Percentiles rank a stretch among this genome's conserved stretches.
phyloP scores from a whole-genome alignment of 2,113 vertebrate genomes.

The Gallinago jamesoni region DNA sequence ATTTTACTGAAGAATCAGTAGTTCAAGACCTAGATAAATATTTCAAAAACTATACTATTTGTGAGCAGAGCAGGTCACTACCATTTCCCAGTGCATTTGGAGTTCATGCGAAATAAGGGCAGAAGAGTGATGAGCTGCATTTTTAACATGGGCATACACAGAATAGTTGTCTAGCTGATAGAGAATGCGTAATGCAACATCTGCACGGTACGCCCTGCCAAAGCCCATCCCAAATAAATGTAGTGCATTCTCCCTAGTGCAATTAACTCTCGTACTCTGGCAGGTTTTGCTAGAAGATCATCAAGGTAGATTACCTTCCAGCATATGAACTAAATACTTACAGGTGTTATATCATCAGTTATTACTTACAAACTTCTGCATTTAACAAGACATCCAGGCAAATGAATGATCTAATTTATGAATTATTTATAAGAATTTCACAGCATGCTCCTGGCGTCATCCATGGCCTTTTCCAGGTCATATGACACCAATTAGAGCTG shows the following conservation, averaged over 20 bases:
- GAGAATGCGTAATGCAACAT: constrained; percentile 72
- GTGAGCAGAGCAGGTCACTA: constrained; percentile 52
- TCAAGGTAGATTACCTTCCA: constrained; percentile 84
- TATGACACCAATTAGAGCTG: constrained; percentile 85
- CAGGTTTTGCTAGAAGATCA: constrained; percentile 80
- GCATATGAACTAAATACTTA: constrained; percentile 83
- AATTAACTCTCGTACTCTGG: constrained; percentile 78
- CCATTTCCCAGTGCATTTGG: constrained; percentile 66
- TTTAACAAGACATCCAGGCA: constrained; percentile 79
- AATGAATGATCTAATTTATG: constrained; percentile 82
- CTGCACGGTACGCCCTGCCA: constrained; percentile 75
- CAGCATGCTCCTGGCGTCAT: constrained; percentile 81
- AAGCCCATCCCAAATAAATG: constrained; percentile 77
- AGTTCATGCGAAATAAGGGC: constrained; percentile 70
- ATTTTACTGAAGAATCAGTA: constrained; percentile 69
- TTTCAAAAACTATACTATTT: constrained; percentile 71
- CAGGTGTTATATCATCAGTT: constrained; percentile 84
- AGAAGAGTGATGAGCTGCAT: constrained; percentile 57
- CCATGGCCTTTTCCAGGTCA: constrained; percentile 84
- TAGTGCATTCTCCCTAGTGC: constrained; percentile 75
- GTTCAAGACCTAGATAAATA: constrained; percentile 73
- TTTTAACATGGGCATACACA: constrained; percentile 59
- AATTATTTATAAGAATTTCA: constrained; percentile 84
- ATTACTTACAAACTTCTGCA: constrained; percentile 82
- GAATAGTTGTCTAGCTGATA: constrained; percentile 71